These are phyloP conservation scores for Cephalopholis sonnerati DNA, from an alignment of 2,113 vertebrate species.

Conservation along the genomic window DNA sequence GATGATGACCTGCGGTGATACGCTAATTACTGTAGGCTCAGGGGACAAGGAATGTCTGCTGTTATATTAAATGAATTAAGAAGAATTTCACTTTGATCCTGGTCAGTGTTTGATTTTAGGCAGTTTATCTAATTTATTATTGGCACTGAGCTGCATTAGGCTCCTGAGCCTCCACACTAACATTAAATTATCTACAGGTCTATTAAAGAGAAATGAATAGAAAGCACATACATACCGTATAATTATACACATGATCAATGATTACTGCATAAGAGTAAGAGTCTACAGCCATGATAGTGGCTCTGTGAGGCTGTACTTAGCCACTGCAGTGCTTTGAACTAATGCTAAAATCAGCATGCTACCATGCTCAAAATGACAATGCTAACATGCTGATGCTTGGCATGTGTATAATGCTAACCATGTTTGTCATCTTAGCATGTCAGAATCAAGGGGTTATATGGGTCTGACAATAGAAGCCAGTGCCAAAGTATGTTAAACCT, in stretches of 20 bases:
- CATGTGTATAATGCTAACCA: no score
- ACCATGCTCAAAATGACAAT: no score
- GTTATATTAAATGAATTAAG: conserved; percentile 11
- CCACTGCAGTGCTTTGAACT: neutral
- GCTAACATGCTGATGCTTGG: no score
- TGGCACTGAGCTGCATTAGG: neutral
- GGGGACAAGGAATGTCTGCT: conserved; percentile 11
- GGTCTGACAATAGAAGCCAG: no score
- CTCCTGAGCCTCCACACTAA: neutral
- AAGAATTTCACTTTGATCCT: conserved; percentile 8
- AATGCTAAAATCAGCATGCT: neutral
- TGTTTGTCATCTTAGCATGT: no score
- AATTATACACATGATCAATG: neutral
- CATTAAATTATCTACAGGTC: neutral
- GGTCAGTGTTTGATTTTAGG: conserved; percentile 6
- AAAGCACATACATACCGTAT: neutral
- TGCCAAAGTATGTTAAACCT: no score
- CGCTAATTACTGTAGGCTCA: conserved; percentile 60
- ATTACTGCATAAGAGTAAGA: neutral
- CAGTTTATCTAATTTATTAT: neutral
- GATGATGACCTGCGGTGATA: conserved; percentile 60
- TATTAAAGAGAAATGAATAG: neutral
- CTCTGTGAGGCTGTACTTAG: neutral
- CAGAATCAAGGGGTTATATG: no score
- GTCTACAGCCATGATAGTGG: neutral